Conservation (phyloP, 2,797 vertebrate genomes). For the Alectoris magna region DNA sequence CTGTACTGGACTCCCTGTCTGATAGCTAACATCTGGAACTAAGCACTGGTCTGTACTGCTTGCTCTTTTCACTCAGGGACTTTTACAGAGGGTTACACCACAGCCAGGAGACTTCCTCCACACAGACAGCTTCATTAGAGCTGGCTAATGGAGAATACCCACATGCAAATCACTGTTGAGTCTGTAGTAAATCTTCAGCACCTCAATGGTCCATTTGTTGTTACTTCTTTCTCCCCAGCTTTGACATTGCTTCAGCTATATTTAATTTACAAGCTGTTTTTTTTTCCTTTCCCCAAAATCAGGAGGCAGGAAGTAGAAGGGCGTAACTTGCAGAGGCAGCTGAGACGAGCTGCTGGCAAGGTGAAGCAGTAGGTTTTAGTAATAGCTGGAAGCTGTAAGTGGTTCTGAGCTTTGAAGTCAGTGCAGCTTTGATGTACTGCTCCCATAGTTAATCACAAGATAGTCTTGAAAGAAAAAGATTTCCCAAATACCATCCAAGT, state of each 20-base stretch:
- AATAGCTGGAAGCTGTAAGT: constrained; percentile 78
- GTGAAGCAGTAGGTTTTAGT: constrained; percentile 70
- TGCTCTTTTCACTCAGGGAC: neutral
- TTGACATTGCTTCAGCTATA: constrained; percentile 25
- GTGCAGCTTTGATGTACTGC: constrained; percentile 80
- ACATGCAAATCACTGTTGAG: neutral
- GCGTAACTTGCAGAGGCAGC: constrained; percentile 51
- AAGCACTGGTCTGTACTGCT: neutral
- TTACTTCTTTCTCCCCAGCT: neutral
- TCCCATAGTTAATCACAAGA: constrained; percentile 77
- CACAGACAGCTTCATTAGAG: neutral
- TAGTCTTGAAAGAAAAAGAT: constrained; percentile 75
- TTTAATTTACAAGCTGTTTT: constrained; percentile 52
- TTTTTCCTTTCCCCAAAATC: constrained; percentile 2
- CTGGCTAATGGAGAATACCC: neutral
- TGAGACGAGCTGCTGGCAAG: constrained; percentile 66
- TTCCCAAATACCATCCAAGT: constrained; percentile 73
- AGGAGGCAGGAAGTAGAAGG: constrained; percentile 59
- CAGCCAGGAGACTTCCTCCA: neutral
- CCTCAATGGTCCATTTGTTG: constrained; percentile 44
- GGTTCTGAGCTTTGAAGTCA: constrained; percentile 81
- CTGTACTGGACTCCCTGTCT: neutral
- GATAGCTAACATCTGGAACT: neutral
- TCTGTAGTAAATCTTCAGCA: constrained; percentile 37
- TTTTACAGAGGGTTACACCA: neutral